A percentile compares a stretch with the other conserved stretches of the same genome.
These are phyloP conservation scores for Riptortus pedestris DNA, from an alignment of 1,140 invertebrate species.

Conservation along the genomic window DNA sequence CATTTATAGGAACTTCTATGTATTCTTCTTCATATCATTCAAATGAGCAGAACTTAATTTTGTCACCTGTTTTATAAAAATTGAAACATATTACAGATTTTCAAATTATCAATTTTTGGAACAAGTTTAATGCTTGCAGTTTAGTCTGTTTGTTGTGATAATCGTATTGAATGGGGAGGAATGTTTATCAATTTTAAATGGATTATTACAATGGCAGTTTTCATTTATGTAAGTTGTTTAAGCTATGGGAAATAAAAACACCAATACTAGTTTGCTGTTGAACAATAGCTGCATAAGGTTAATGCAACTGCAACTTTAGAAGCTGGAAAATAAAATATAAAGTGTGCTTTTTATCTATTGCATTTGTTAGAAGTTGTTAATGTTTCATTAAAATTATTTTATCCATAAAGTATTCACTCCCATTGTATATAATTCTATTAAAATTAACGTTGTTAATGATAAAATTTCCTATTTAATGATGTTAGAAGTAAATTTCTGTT, in stretches of 20 bases:
- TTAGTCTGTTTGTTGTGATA: constrained; percentile 6
- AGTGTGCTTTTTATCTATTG: background rate
- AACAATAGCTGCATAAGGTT: constrained; percentile 5
- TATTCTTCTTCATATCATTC: background rate
- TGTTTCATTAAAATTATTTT: background rate
- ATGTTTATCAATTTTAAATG: background rate
- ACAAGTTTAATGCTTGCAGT: constrained; percentile 3
- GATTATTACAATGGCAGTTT: constrained; percentile 15
- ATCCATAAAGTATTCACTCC: background rate
- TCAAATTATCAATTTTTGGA: background rate
- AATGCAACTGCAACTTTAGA: no score
- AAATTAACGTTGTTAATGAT: background rate
- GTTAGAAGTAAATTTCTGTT: background rate
- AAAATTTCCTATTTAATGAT: background rate
- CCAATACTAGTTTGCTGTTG: constrained; percentile 15
- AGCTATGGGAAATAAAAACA: constrained; percentile 12
- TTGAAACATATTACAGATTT: no score
- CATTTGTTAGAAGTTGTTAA: background rate
- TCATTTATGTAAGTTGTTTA: constrained; percentile 9
- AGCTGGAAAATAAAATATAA: background rate
- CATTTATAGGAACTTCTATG: constrained; percentile 3
- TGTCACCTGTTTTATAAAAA: no score
- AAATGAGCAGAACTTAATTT: background rate
- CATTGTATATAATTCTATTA: constrained; percentile 17
- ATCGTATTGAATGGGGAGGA: background rate